These are phyloP conservation scores for Bombus sibiricus DNA, from an alignment of 1,140 invertebrate genomes.

Conservation along the genomic window DNA sequence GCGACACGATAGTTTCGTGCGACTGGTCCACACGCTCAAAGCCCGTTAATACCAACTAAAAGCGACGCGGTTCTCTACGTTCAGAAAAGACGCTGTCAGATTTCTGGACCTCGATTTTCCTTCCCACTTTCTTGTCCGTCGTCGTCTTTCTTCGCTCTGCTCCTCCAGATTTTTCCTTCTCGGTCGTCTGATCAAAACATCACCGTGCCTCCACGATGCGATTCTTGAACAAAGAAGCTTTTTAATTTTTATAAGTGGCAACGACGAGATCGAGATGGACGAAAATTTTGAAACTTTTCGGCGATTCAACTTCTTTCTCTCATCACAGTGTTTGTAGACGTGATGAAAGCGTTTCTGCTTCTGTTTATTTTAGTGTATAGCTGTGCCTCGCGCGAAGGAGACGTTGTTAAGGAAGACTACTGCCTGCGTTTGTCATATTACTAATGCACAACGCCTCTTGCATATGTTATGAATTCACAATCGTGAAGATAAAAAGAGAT, in stretches of 20 bases:
- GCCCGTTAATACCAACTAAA: constrained; percentile 1
- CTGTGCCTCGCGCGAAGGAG: no score
- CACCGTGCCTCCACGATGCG: background rate
- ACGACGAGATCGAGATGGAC: background rate
- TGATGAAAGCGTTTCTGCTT: constrained; percentile 21
- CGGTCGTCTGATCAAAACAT: constrained; percentile 20
- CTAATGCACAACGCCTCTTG: background rate
- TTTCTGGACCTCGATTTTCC: background rate
- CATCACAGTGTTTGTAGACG: background rate
- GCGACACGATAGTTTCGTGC: constrained; percentile 13
- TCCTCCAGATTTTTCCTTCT: background rate
- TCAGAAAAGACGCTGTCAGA: background rate
- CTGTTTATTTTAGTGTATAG: background rate
- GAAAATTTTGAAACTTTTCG: constrained; percentile 41
- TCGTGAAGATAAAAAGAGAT: background rate
- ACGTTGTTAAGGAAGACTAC: background rate
- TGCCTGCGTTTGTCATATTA: background rate
- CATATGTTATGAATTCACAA: background rate
- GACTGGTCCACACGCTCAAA: background rate
- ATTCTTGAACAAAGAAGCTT: constrained; percentile 12
- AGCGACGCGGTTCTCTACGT: background rate
- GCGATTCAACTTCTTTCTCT: background rate
- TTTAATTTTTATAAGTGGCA: constrained; percentile 41
- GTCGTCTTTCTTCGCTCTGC: background rate
- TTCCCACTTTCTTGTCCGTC: background rate